These are phyloP conservation scores for Calliphora vomitoria DNA, from an alignment of 2,888 invertebrate genomes.

Conservation along the genomic window DNA sequence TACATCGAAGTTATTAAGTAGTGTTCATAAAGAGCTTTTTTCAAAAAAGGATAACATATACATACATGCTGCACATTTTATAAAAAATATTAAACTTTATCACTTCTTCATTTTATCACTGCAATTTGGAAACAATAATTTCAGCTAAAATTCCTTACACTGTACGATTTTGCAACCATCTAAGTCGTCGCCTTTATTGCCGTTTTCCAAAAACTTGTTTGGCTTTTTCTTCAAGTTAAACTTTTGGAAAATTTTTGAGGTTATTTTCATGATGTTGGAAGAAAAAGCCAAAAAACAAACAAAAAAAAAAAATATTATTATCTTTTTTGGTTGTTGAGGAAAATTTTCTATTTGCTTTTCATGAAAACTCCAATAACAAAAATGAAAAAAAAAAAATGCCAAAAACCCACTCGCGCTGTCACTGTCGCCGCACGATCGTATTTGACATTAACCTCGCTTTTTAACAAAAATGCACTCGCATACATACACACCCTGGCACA, in stretches of 20 bases:
- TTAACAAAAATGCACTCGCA: conserved; percentile 21
- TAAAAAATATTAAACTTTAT: no score
- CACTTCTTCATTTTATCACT: no score
- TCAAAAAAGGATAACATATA: no score
- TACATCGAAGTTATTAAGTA: no score
- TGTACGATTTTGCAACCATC: conserved; percentile 15
- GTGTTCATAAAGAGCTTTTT: no score
- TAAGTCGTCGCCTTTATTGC: neutral
- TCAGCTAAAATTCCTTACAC: neutral
- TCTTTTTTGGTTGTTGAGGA: conserved; percentile 15
- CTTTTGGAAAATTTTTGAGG: conserved; percentile 37
- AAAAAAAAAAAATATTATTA: conserved; percentile 19
- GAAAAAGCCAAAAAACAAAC: neutral
- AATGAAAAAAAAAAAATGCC: neutral
- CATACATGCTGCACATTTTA: no score
- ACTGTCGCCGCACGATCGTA: conserved; percentile 65
- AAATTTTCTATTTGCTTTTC: conserved; percentile 62
- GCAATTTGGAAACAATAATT: neutral
- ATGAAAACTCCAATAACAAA: conserved; percentile 30
- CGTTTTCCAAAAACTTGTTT: conserved; percentile 49
- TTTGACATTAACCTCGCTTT: conserved; percentile 74
- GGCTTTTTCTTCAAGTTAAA: conserved; percentile 10
- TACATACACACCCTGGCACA: conserved; percentile 30
- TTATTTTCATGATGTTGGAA: conserved; percentile 46
- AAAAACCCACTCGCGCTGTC: conserved; percentile 67